Evolutionary conservation across 2,113 vertebrate genomes (phyloP).

Genomic region (Myodes glareolus): DNA sequence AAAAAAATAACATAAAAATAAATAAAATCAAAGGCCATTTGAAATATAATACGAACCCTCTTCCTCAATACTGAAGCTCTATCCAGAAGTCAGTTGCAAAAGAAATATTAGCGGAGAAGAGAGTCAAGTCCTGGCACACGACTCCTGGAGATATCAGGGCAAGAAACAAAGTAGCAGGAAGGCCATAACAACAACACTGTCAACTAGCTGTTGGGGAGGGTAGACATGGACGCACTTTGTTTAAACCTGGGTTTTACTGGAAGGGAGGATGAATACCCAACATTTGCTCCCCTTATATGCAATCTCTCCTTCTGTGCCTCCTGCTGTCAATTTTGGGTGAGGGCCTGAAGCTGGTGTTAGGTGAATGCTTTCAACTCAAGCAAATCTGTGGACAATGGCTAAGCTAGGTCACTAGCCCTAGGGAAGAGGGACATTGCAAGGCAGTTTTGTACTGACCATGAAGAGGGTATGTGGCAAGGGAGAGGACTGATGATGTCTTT

Average conservation of each 20-base stretch:
- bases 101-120: neutral
- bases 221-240: neutral
- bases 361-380: slow-evolving; percentile 16
- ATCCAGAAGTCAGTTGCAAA: slow-evolving; percentile 54
- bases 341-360: slow-evolving; percentile 28
- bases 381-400: slow-evolving; percentile 27
- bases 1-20: slow-evolving; percentile 65
- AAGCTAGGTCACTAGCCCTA: neutral
- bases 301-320: neutral
- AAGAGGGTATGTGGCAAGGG: neutral
- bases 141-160: neutral
- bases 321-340: slow-evolving; percentile 21
- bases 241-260: slow-evolving; percentile 25
- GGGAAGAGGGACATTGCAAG: neutral
- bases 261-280: neutral
- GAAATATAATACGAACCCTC: slow-evolving; percentile 53
- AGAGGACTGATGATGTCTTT: slow-evolving; percentile 33
- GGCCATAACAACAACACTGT: neutral
- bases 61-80: slow-evolving; percentile 24
- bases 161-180: slow-evolving; percentile 15
- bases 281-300: neutral
- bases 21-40: slow-evolving; percentile 73
- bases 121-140: neutral
- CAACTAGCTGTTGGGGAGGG: neutral
- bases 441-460: slow-evolving; percentile 31